Evolutionary conservation across 2,113 vertebrate genomes (phyloP), one percentile per base, ranked within the genome.

Genomic region (Oxygymnocypris stewartii): DNA sequence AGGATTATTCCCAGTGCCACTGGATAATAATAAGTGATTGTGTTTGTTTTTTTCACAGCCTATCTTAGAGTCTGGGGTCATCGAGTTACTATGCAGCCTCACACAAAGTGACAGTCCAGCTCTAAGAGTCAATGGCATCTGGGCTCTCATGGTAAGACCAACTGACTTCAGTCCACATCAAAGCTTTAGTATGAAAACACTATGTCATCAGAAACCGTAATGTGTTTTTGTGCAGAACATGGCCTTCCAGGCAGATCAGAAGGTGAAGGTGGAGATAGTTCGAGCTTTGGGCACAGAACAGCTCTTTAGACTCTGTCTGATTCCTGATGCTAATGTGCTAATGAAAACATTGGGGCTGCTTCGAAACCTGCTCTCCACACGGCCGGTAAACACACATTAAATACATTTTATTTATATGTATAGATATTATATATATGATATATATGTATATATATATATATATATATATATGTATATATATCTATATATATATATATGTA

Each of bases 161-260:
- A 6, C 25, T 69, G 16, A 54, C 14, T 35, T 71, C 28, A 18
- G 5, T 75, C 23, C 49, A 35, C 51, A 80, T 9, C 20, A 61
- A 47, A 59, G 69, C 20, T 20, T 25, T 20, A 16, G 20, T 4
- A 28, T 51, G 12, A 54, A 67, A 25, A 31, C 28, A 11, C 7
- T 49, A 13, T 85, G 35, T 87, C 40, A 35, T 67, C 23, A 23
- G 25, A 18, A 63, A 13, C 28, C 73, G 47, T 87, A 2, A 54
- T 84, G 12, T 86, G 20, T 79, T 23, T 92, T 25, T 86, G 47
- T 96, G 84, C 88, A 99, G 98, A 99, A 99, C 91, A 98, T 99
- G 98, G 97, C 98, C 59, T 99, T 99, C 95, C 98, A 99, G 94
- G 98, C 98, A 0, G 98, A 99, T 91, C 98, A 99, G 95, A 99